Evolutionary conservation across 2,888 invertebrate species (phyloP).

Genomic region (Cantharis rustica): DNA sequence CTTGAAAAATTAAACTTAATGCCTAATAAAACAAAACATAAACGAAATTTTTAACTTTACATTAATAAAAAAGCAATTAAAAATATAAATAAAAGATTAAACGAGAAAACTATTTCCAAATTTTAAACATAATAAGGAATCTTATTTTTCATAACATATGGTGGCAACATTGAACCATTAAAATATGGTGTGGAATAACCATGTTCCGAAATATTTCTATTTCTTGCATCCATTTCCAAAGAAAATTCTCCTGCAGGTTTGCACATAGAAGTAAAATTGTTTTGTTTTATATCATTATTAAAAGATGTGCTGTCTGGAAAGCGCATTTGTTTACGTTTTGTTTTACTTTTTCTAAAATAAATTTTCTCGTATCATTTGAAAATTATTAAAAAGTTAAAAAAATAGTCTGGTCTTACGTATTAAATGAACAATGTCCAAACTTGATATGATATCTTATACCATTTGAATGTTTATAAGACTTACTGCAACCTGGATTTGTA

Average conservation of each 20-base stretch:
- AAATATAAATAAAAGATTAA: background rate
- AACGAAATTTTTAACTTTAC: background rate
- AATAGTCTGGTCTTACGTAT: slow-evolving; percentile 17
- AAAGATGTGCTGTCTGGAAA: background rate
- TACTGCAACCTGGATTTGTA: slow-evolving; percentile 85
- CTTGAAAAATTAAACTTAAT: background rate
- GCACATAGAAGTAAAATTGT: background rate
- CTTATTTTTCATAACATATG: background rate
- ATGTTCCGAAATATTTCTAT: background rate
- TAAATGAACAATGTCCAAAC: slow-evolving; percentile 72
- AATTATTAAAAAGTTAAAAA: background rate
- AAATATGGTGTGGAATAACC: background rate
- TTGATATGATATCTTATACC: slow-evolving; percentile 89
- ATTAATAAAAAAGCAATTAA: background rate
- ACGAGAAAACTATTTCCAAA: background rate
- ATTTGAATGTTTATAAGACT: slow-evolving; percentile 86
- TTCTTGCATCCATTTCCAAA: background rate
- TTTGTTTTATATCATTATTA: background rate
- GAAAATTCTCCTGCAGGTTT: background rate
- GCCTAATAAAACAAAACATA: background rate
- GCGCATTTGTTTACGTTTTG: background rate
- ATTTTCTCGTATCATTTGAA: background rate
- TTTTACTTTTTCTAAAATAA: background rate
- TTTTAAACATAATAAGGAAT: background rate
- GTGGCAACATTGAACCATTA: background rate